phyloP scores from a whole-genome alignment of 2,113 vertebrate species.

The Corynorhinus townsendii region DNA sequence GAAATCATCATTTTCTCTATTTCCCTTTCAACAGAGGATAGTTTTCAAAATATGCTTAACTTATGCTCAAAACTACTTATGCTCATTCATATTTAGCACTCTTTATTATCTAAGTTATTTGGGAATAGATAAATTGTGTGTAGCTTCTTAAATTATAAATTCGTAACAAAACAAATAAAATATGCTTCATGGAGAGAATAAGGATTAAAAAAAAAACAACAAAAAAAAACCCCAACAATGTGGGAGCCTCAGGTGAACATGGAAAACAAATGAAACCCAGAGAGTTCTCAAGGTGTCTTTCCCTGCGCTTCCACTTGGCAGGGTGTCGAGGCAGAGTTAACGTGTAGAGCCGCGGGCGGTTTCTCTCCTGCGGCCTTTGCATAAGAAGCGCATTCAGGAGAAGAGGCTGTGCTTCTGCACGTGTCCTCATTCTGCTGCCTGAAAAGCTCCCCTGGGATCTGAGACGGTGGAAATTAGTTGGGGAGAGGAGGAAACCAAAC shows the following conservation, averaged over 20 bases:
- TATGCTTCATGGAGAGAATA: conserved; percentile 41
- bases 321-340: conserved; percentile 56
- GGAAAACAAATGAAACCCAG: conserved; percentile 51
- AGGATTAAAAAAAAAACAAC: background rate
- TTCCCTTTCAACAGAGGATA: background rate
- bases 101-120: background rate
- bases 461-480: conserved; percentile 41
- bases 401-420: conserved; percentile 54
- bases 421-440: conserved; percentile 46
- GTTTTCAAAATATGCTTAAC: background rate
- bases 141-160: background rate
- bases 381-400: conserved; percentile 65
- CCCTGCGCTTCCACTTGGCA: conserved; percentile 56
- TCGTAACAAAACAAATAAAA: background rate
- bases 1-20: background rate
- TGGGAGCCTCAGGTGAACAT: conserved; percentile 57
- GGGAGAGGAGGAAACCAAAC: conserved; percentile 39
- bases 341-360: conserved; percentile 42
- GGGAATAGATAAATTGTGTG: background rate
- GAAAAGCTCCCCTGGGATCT: conserved; percentile 23
- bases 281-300: conserved; percentile 63
- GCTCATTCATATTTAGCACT: background rate
- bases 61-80: background rate
- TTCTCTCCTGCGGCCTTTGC: conserved; percentile 57
- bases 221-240: background rate